phyloP scores from a whole-genome alignment of 1,140 invertebrate genomes.

The Zaprionus nigranus region DNA sequence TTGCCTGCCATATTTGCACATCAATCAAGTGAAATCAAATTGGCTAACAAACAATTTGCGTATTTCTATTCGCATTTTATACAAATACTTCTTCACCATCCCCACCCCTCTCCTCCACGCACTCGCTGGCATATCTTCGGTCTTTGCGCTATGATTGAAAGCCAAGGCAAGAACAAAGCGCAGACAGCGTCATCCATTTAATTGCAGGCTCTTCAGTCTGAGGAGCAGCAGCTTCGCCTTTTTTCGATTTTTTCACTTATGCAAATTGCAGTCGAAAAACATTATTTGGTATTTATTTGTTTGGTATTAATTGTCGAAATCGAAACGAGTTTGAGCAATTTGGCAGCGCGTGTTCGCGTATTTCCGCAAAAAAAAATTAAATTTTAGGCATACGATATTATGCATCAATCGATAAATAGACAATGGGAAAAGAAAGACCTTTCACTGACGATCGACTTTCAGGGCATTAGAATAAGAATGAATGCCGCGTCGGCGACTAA shows the following conservation, averaged over 20 bases:
- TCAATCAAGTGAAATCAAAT: conserved; percentile 80
- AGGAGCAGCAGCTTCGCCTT: conserved; percentile 16
- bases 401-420: conserved; percentile 43
- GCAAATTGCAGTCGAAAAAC: conserved; percentile 78
- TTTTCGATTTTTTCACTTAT: conserved; percentile 48
- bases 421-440: conserved; percentile 34
- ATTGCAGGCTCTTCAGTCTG: conserved; percentile 64
- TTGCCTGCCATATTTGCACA: conserved; percentile 65
- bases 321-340: conserved; percentile 55
- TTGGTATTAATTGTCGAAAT: conserved; percentile 69
- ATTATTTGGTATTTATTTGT: conserved; percentile 62
- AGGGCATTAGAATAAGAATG: conserved; percentile 76
- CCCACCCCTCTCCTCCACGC: not conserved
- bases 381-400: conserved; percentile 39
- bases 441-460: conserved; percentile 66
- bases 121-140: not conserved
- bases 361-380: conserved; percentile 24
- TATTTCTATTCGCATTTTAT: conserved; percentile 4
- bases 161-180: conserved; percentile 40
- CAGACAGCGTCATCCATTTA: conserved; percentile 61
- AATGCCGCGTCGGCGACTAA: conserved; percentile 50
- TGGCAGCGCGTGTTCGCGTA: conserved; percentile 22
- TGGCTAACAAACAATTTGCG: conserved; percentile 39
- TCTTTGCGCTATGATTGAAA: conserved; percentile 63
- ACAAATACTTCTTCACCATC: not conserved